Conservation (phyloP, 1,140 invertebrate genomes). For the Drosophila subobscura region DNA sequence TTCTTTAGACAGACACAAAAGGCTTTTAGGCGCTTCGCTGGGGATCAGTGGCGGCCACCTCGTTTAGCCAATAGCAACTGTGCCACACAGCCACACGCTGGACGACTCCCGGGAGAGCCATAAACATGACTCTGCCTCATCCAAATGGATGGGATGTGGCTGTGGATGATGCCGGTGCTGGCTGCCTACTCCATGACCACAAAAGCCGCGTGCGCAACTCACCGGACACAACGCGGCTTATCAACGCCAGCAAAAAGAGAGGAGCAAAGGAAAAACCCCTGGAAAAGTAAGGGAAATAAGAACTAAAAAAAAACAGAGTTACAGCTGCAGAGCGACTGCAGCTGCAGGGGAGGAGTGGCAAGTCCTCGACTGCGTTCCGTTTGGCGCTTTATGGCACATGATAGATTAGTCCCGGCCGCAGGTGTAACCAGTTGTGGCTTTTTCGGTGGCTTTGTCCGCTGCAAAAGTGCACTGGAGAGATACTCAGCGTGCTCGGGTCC, state of each 20-base stretch:
- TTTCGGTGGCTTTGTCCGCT: slow-evolving; percentile 45
- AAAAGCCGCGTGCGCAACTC: slow-evolving; percentile 80
- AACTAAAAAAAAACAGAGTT: slow-evolving; percentile 26
- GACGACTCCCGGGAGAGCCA: slow-evolving; percentile 55
- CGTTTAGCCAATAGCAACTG: slow-evolving; percentile 39
- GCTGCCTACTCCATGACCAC: slow-evolving; percentile 36
- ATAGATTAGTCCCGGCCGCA: slow-evolving; percentile 77
- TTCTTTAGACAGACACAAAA: slow-evolving; percentile 35
- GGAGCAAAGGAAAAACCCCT: slow-evolving; percentile 4
- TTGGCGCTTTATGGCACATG: slow-evolving; percentile 76
- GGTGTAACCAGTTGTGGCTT: slow-evolving; percentile 62
- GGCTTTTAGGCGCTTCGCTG: slow-evolving; percentile 45
- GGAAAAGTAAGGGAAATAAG: slow-evolving; percentile 10
- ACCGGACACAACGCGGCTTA: slow-evolving; percentile 78
- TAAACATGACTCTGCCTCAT: slow-evolving; percentile 52
- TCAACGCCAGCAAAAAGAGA: slow-evolving; percentile 52
- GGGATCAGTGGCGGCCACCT: slow-evolving; percentile 25
- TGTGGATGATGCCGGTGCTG: slow-evolving; percentile 23
- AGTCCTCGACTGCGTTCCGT: slow-evolving; percentile 11
- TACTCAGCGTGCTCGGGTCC: slow-evolving; percentile 30
- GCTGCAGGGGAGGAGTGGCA: not conserved
- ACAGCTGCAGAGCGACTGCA: slow-evolving; percentile 1
- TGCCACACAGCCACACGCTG: slow-evolving; percentile 10
- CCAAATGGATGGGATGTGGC: no score
- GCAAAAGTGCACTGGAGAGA: slow-evolving; percentile 5